Base-by-base conservation (phyloP, 2,113 vertebrate species). In the Ptyas mucosa region DNA sequence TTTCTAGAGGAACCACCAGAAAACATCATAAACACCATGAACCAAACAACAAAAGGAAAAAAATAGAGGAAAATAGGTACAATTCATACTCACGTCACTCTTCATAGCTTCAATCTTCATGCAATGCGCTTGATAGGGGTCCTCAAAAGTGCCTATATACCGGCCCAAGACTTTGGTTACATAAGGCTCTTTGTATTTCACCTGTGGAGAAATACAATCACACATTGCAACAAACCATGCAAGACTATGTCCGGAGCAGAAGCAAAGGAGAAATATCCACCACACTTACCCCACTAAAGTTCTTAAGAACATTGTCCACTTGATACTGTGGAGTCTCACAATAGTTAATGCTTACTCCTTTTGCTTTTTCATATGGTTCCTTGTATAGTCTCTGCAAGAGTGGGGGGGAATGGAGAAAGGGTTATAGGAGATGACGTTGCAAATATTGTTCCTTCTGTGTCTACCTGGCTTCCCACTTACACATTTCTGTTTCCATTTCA, bases 271-370 rank as follows among this genome's bases (percentile, higher is more conserved):
- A 46, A 89, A 90, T 1, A 0, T 0, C 0, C 39, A 69, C 15
- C 89, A 89, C 54, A 96, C 98, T 53, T 95, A 99, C 99, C 85
- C 99, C 98, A 52, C 95, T 97, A 46, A 98, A 99, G 93, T 97
- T 96, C 96, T 99, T 99, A 58, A 99, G 97, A 89, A 98, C 97
- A 2, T 96, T 98, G 94, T 99, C 99, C 57, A 98, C 97, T 95
- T 99, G 98, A 96, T 99, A 99, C 95, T 99, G 99, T 0, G 99
- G 99, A 3, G 99, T 99, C 51, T 99, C 98, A 14, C 99, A 99
- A 97, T 99, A 99, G 96, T 99, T 99, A 97, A 99, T 98, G 95
- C 97, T 99, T 94, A 34, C 98, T 90, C 98, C 98, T 96, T 95
- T 98, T 57, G 98, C 97, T 93, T 98, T 98, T 85, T 99, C 99